phyloP scores from a whole-genome alignment of 2,797 vertebrate species.

The Coracias cyanogaster region DNA sequence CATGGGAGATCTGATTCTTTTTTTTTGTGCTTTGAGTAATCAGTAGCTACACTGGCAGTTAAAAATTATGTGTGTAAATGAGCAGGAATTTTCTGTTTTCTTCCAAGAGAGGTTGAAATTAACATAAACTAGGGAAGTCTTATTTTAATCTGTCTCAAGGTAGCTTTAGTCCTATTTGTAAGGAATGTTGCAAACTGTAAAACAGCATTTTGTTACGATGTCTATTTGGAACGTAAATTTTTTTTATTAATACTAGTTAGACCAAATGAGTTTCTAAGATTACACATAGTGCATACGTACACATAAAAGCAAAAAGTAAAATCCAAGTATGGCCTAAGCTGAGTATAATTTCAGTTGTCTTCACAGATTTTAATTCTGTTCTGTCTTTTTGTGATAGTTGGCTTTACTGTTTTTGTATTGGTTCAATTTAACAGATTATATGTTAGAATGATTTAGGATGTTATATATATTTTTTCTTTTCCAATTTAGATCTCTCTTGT shows the following conservation, averaged over 20 bases:
- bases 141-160: background rate
- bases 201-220: background rate
- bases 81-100: background rate
- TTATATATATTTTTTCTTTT: background rate
- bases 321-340: background rate
- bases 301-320: background rate
- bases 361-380: background rate
- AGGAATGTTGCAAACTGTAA: background rate
- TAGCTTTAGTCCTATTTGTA: background rate
- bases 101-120: background rate
- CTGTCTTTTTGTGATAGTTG: background rate
- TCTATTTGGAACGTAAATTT: background rate
- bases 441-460: background rate
- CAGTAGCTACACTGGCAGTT: background rate
- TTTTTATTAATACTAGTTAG: background rate
- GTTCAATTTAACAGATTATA: background rate
- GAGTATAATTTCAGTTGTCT: background rate
- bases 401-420: background rate
- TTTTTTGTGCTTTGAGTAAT: background rate
- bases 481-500: background rate
- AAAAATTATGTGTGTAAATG: background rate
- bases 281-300: fast-evolving
- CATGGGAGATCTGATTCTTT: background rate
- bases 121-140: background rate
- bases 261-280: background rate